phyloP scores from a whole-genome alignment of 2,888 invertebrate genomes.

The Bursaphelenchus okinawaensis region DNA sequence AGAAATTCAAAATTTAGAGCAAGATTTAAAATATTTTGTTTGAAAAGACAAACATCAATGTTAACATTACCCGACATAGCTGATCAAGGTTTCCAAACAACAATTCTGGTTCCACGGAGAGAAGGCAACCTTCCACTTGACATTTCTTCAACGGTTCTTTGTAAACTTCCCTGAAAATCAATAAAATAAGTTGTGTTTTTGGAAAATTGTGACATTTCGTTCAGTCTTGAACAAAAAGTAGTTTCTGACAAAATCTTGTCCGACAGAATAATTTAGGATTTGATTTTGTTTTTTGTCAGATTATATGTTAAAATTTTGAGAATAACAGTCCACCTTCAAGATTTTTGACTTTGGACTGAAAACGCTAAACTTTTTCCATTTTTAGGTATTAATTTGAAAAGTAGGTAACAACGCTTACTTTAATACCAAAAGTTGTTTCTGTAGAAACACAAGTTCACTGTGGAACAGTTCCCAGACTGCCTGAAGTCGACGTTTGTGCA shows the following conservation, averaged over 20 bases:
- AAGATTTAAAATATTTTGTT: no score
- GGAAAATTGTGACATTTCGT: background rate
- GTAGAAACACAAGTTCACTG: slow-evolving; percentile 65
- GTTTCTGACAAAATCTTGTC: background rate
- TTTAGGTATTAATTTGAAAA: no score
- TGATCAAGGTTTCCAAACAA: slow-evolving; percentile 64
- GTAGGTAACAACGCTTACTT: no score
- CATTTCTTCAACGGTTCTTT: slow-evolving; percentile 67
- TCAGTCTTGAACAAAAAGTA: background rate
- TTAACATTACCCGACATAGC: slow-evolving; percentile 28
- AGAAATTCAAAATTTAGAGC: background rate
- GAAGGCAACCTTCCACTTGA: slow-evolving; percentile 67
- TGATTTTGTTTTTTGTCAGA: no score
- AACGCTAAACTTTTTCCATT: no score
- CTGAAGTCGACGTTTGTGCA: slow-evolving; percentile 58
- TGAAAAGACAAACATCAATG: background rate
- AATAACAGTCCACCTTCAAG: no score
- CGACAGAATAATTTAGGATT: no score
- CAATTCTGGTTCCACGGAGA: slow-evolving; percentile 67
- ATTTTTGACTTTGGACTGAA: no score
- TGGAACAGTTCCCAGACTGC: slow-evolving; percentile 67
- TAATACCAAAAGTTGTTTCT: slow-evolving; percentile 66
- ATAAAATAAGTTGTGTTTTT: background rate
- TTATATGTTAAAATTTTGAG: no score
- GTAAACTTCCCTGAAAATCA: slow-evolving; percentile 62